Base-by-base conservation (phyloP, 1,140 invertebrate species). In the Musca domestica region DNA sequence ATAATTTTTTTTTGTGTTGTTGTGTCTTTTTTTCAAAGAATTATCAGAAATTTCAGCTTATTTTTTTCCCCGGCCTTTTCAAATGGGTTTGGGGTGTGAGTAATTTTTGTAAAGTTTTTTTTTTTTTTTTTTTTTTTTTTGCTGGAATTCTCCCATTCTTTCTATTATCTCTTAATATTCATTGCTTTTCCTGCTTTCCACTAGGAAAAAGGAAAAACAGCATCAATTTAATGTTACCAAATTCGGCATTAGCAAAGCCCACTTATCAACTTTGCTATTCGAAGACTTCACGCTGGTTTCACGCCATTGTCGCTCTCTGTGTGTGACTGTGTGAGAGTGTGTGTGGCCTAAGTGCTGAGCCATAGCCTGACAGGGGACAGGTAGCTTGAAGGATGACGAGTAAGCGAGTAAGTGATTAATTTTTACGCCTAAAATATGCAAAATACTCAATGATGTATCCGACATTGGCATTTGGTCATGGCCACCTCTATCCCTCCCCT, bases 401-500 rank as follows among this genome's bases (percentile, higher is more conserved):
- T n/a, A n/a, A 61, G 4, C 17, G 20, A 61, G 34, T 61, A 61
- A 61, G 56, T 61, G 56, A 61, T 61, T 61, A 61, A 61, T 61
- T 61, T 61, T 61, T 61, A 61, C 56, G 56, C 56, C 56, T 61
- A 61, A 61, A 61, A 61, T 61, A 61, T 61, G 56, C 19, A 61
- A 61, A 61, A 61, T 61, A 61, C 56, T 61, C 56, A 61, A 61
- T 61, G 56, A 61, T 61, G 27, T 34, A 61, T 9, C 27, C 56
- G 34, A 58, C 56, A 61, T 61, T 34, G 56, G 56, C 56, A 41
- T 15, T 61, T 61, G 48, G 48, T 46, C 1, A 9, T 10, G 6
- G 27, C 34, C 27, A 41, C n/a, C n/a, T 61, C 41, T 10, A 41
- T 4, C 27, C 25, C 48, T 6, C 12, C 20, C 12, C 12, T 51